These are phyloP conservation scores for Neria commutata DNA, from an alignment of 2,888 invertebrate genomes.

Conservation along the genomic window DNA sequence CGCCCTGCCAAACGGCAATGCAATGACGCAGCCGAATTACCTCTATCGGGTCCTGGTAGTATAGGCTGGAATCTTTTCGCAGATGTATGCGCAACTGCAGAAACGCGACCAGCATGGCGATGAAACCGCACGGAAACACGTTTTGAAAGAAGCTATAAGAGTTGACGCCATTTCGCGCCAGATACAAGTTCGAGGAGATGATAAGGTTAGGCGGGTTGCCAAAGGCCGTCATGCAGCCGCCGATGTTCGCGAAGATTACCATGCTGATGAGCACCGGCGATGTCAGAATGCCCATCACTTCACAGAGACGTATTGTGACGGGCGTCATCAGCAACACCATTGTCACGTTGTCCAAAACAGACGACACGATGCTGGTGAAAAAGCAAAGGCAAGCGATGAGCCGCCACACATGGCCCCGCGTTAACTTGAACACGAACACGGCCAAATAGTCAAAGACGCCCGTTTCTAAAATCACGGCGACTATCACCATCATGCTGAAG, in stretches of 20 bases:
- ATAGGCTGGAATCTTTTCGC: slow-evolving; percentile 73
- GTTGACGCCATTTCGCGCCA: slow-evolving; percentile 66
- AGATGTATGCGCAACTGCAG: slow-evolving; percentile 71
- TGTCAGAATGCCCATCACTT: slow-evolving; percentile 84
- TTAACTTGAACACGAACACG: slow-evolving; percentile 70
- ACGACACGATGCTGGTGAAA: slow-evolving; percentile 71
- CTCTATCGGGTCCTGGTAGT: too few species aligned
- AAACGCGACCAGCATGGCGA: slow-evolving; percentile 72
- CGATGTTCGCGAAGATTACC: slow-evolving; percentile 87
- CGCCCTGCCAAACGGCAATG: slow-evolving; percentile 79
- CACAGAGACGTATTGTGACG: slow-evolving; percentile 79
- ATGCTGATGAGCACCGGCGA: slow-evolving; percentile 84
- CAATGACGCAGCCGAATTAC: slow-evolving; percentile 78
- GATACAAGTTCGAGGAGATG: slow-evolving; percentile 49
- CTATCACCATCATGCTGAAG: slow-evolving; percentile 81
- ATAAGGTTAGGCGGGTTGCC: slow-evolving; percentile 79
- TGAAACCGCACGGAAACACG: slow-evolving; percentile 76
- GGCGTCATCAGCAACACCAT: slow-evolving; percentile 77
- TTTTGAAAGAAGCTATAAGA: slow-evolving; percentile 80
- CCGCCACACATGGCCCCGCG: slow-evolving; percentile 73
- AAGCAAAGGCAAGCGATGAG: slow-evolving; percentile 73
- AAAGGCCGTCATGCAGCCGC: slow-evolving; percentile 86
- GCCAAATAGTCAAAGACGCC: slow-evolving; percentile 79
- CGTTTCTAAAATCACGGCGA: slow-evolving; percentile 76
- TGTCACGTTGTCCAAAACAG: slow-evolving; percentile 78